phyloP scores from a whole-genome alignment of 2,888 invertebrate genomes.

The Epinotia ramella region DNA sequence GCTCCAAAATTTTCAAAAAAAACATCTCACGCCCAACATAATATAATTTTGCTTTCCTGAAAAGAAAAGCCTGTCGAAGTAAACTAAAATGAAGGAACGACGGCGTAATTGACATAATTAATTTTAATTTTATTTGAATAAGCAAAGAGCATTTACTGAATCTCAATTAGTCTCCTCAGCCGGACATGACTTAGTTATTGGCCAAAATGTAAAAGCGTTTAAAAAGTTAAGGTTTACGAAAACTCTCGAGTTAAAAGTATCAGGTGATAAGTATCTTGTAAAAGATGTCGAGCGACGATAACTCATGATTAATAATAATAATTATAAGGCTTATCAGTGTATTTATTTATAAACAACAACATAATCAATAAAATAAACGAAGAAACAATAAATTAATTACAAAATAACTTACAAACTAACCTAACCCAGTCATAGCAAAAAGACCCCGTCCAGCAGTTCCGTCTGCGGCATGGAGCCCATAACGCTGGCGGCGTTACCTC shows the following conservation, averaged over 20 bases:
- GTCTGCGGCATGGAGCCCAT: no score
- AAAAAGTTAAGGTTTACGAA: neutral
- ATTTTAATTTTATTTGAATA: slow-evolving; percentile 41
- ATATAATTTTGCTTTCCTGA: slow-evolving; percentile 16
- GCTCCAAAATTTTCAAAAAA: no score
- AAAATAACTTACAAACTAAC: no score
- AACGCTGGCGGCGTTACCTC: no score
- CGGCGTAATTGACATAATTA: slow-evolving; percentile 41
- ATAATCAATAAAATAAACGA: no score
- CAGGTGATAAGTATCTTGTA: neutral
- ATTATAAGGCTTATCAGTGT: neutral
- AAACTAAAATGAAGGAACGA: slow-evolving; percentile 28
- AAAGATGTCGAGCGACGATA: neutral
- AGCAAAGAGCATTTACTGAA: slow-evolving; percentile 39
- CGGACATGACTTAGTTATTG: slow-evolving; percentile 12
- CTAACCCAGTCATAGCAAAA: no score
- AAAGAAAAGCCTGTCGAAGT: slow-evolving; percentile 18
- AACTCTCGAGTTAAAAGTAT: neutral
- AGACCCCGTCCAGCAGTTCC: no score
- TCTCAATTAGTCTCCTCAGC: slow-evolving; percentile 24
- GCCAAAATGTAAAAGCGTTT: slow-evolving; percentile 19
- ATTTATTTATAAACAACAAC: no score
- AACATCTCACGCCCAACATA: neutral
- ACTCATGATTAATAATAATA: neutral
- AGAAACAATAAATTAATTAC: no score